Base-by-base conservation (phyloP, 1,140 invertebrate species). In the Pissodes strobi region DNA sequence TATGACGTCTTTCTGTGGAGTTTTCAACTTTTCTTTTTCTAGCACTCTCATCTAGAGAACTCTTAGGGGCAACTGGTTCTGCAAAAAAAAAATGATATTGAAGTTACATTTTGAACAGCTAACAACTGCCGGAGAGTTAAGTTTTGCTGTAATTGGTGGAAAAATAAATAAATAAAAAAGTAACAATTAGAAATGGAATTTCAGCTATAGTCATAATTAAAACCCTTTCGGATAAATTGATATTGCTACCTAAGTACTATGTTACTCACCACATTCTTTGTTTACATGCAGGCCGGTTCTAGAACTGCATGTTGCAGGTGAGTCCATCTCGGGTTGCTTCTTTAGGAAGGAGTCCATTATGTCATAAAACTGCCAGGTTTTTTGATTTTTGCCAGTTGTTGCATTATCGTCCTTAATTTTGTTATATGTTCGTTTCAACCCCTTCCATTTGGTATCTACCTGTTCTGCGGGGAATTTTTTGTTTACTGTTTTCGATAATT, bases 341-440 rank as follows among this genome's bases (percentile, higher is more conserved):
- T n/a, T n/a, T n/a, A n/a, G 19, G 17, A 2, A 21, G 48, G 19
- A 12, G n/a, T 51, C 48, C 19, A 51, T 51, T 12, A 27, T 19
- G 23, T 51, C 25, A 4, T 22, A 51, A 17, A 51, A 51, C 25
- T 51, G 19, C 48, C 48, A 51, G 1, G 19, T 3, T 27, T 51
- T 51, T 51, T 21, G 19, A 27, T 27, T 23, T 12, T 10, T 27
- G 1, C 48, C 48, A 15, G 10, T 46, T 23, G 19, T 51, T 23
- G 19, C 8, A n/a, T 51, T 51, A 51, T 51, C 17, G 21, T 51
- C 48, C 23, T 51, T 51, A 4, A 51, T 51, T 51, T 51, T 51
- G n/a, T 51, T 51, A 5, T n/a, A n/a, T n/a, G n/a, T n/a, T n/a
- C n/a, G n/a, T n/a, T n/a, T n/a, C n/a, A n/a, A n/a, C n/a, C n/a